Evolutionary conservation across 2,797 vertebrate genomes (phyloP).

Genomic region (Phrynocephalus vlangalii): DNA sequence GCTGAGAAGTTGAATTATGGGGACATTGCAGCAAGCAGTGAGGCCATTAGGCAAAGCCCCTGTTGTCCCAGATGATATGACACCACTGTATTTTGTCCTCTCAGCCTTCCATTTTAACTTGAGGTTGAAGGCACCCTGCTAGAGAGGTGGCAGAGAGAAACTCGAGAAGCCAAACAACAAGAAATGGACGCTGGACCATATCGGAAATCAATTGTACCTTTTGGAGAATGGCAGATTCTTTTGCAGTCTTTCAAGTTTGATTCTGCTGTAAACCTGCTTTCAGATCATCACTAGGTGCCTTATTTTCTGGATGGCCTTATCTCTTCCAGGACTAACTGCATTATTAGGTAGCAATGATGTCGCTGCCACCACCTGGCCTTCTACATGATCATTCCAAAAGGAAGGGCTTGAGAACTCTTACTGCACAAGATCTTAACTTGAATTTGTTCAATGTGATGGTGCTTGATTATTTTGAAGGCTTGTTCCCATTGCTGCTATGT

Average conservation of each 20-base stretch:
- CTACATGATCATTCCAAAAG: slow-evolving; percentile 23
- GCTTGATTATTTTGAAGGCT: neutral
- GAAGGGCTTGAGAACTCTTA: neutral
- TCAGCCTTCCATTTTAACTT: slow-evolving; percentile 27
- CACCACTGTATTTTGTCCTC: neutral
- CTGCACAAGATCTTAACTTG: neutral
- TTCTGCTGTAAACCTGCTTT: slow-evolving; percentile 23
- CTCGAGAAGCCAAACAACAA: slow-evolving; percentile 55
- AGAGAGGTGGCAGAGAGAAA: slow-evolving; percentile 44
- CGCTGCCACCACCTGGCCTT: neutral
- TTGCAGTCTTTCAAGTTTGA: slow-evolving; percentile 7
- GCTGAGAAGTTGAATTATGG: slow-evolving; percentile 68
- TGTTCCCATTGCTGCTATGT: accelerated
- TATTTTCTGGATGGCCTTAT: slow-evolving; percentile 8
- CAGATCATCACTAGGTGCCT: slow-evolving; percentile 37
- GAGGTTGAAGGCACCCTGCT: slow-evolving; percentile 28
- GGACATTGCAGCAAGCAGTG: neutral
- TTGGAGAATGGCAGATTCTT: neutral
- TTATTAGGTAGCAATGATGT: neutral
- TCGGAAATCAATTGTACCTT: slow-evolving; percentile 16
- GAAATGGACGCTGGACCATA: slow-evolving; percentile 21
- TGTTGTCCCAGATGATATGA: neutral
- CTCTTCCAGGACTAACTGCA: neutral
- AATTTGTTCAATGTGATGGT: neutral
- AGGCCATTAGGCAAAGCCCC: neutral